Evolutionary conservation across 2,113 vertebrate genomes (phyloP).

Genomic region (Glareola pratincola): DNA sequence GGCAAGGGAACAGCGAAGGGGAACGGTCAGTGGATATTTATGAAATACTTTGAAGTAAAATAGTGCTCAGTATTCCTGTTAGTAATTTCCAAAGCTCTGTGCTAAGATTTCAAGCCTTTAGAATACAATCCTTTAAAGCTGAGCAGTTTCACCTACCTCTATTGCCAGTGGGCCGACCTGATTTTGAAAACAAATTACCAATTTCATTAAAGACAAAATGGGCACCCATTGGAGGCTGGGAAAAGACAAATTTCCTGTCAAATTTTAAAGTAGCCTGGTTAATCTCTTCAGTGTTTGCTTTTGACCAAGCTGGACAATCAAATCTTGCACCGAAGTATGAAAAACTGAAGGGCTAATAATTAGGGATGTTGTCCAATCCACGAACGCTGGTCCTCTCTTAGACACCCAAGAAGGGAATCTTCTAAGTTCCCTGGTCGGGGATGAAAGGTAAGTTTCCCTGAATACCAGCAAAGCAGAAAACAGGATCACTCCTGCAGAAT

Average conservation of each 20-base stretch:
- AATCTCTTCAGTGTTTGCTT: background rate
- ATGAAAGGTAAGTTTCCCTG: background rate
- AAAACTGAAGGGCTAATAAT: background rate
- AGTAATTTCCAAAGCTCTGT: background rate
- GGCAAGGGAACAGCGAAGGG: background rate
- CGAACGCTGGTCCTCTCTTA: background rate
- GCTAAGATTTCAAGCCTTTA: background rate
- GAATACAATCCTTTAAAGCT: background rate
- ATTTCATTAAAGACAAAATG: background rate
- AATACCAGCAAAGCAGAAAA: background rate
- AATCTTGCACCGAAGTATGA: background rate
- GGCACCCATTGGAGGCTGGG: background rate
- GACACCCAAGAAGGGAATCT: background rate
- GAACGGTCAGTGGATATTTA: background rate
- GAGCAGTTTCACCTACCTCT: background rate
- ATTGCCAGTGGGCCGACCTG: background rate
- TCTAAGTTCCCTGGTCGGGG: background rate
- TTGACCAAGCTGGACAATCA: background rate
- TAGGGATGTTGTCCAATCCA: background rate
- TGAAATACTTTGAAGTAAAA: background rate
- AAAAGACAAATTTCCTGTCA: background rate
- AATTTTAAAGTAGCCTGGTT: background rate
- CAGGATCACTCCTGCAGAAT: background rate
- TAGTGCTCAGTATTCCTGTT: background rate
- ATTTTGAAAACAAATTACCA: background rate